These are phyloP conservation scores for Noctua pronuba DNA, from an alignment of 2,888 invertebrate genomes.

Conservation along the genomic window DNA sequence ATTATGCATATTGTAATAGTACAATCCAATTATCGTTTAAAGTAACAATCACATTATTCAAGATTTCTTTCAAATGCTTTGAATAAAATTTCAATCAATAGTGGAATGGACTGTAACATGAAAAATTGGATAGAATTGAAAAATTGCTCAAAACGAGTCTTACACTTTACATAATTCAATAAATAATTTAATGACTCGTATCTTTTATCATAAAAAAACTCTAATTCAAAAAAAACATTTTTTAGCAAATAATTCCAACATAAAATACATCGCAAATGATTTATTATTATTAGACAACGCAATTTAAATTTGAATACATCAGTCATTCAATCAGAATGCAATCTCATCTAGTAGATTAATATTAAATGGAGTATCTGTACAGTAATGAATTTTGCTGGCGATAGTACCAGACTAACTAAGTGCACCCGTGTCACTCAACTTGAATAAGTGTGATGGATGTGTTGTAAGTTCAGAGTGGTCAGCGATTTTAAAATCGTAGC, in stretches of 20 bases:
- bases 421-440: slow-evolving; percentile 57
- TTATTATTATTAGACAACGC: not conserved
- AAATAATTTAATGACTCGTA: not conserved
- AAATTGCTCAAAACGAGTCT: not conserved
- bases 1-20: not conserved
- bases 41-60: not conserved
- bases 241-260: not conserved
- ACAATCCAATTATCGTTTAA: not conserved
- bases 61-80: not conserved
- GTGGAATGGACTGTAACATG: not conserved
- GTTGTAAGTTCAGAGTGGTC: slow-evolving; percentile 16
- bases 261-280: slow-evolving; percentile 1
- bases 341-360: slow-evolving; percentile 31
- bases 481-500: slow-evolving; percentile 37
- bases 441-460: slow-evolving; percentile 48
- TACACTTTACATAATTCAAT: not conserved
- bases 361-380: slow-evolving; percentile 43
- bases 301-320: slow-evolving; percentile 37
- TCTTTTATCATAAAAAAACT: not conserved
- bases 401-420: slow-evolving; percentile 51
- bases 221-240: not conserved
- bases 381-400: slow-evolving; percentile 43
- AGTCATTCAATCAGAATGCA: slow-evolving; percentile 25
- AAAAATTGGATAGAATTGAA: not conserved
- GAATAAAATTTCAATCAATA: not conserved